Percentiles rank a stretch among this genome's conserved stretches.
Conservation (phyloP, 37 sponge, comb jelly and placozoan species). For the Diacarnus erythraeanus region DNA sequence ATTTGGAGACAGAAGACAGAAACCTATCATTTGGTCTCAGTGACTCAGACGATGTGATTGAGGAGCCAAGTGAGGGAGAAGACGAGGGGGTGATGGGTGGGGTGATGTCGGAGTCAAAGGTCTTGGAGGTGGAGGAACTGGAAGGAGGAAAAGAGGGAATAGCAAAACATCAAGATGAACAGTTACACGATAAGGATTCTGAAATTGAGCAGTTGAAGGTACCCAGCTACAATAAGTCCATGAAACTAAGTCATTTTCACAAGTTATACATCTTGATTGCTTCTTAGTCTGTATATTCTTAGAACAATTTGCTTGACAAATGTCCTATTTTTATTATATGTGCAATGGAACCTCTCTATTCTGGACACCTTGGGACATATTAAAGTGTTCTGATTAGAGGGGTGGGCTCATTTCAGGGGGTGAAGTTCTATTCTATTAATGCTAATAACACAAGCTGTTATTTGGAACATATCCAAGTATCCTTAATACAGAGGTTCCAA, state of each 20-base stretch:
- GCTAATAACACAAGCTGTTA: too few species aligned
- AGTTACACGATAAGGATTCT: constrained; percentile 3
- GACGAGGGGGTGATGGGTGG: constrained; percentile 15
- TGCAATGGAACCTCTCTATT: too few species aligned
- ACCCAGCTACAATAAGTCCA: neutral
- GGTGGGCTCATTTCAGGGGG: too few species aligned
- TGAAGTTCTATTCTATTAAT: too few species aligned
- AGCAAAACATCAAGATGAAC: too few species aligned
- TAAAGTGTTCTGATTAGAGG: too few species aligned
- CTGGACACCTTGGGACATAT: too few species aligned
- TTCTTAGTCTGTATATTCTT: neutral
- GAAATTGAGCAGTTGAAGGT: constrained; percentile 46
- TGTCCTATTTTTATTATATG: too few species aligned
- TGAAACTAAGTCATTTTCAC: neutral
- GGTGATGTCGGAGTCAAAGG: too few species aligned
- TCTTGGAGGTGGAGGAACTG: constrained; percentile 24
- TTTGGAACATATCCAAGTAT: too few species aligned
- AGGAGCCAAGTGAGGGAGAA: neutral
- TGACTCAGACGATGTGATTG: constrained; percentile 2
- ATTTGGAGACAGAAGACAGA: neutral
- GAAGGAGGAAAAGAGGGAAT: constrained; percentile 22
- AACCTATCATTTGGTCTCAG: neutral
- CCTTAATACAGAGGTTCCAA: too few species aligned
- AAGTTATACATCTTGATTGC: neutral
- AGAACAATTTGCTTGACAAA: too few species aligned